Base-by-base conservation (phyloP, 1,140 invertebrate species). In the Plutomurus gul region DNA sequence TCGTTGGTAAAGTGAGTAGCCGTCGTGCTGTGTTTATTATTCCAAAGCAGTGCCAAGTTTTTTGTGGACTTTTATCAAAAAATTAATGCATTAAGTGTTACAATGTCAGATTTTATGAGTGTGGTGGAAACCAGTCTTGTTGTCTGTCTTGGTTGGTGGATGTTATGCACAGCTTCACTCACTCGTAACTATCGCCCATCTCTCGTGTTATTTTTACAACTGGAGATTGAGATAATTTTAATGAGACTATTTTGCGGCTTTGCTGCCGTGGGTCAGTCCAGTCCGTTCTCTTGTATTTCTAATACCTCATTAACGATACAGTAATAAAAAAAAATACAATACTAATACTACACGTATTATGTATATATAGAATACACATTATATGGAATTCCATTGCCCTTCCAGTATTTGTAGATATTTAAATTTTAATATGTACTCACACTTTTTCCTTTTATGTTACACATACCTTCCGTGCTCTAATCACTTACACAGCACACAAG, bases 91-190 rank as follows among this genome's bases (percentile, higher is more conserved):
- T 72, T 72, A 72, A 72, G 70, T 72, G 70, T 72, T 72, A 72
- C 70, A 72, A 72, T 72, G 70, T 72, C 70, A 72, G 70, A 72
- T 72, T 72, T 72, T 72, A 72, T 25, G 70, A 72, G 70, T 72
- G 22, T 40, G 16, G 25, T 40, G 16, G 39, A 46, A 72, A 72
- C 70, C 36, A 40, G 70, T 72, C 70, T 72, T 40, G 20, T 22
- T n/a, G n/a, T n/a, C n/a, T n/a, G n/a, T n/a, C n/a, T 37, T 72
- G 56, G 13, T 65, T 25, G 25, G 56, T 30, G 27, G 30, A 65
- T 27, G 36, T 43, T 43, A 43, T 43, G n/a, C n/a, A 43, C 39
- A 10, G 11, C 11, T n/a, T 65, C 56, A 65, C 56, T 65, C 25
- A n/a, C 30, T 33, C 56, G 56, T 65, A 65, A 65, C 56, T 65